Conservation (phyloP, 2,113 vertebrate genomes). For the Lagenorhynchus albirostris region DNA sequence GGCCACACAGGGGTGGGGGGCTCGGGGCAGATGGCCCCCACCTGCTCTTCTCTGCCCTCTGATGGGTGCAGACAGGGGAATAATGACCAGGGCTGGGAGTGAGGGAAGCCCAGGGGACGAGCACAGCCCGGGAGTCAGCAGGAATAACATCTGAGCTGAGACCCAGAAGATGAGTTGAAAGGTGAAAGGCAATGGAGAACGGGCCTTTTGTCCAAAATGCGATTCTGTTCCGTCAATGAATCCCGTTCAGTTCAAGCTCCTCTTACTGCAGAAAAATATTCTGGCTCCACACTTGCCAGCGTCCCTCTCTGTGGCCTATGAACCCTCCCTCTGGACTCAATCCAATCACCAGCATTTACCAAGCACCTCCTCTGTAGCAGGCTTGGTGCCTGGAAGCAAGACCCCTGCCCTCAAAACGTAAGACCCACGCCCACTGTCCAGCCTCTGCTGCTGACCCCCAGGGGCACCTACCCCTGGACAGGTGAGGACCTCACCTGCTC, state of each 20-base stretch:
- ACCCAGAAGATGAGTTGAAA: not conserved
- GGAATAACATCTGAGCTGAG: not conserved
- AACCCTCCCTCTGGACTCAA: not conserved
- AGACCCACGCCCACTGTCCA: not conserved
- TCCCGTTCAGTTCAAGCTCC: not conserved
- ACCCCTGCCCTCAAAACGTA: not conserved
- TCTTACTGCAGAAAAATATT: not conserved
- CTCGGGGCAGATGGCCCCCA: not conserved
- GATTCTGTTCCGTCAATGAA: not conserved
- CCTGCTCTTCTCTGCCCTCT: not conserved
- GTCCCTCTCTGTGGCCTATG: fast-evolving
- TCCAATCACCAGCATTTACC: fast-evolving
- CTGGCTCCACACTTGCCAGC: not conserved
- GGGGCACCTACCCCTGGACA: fast-evolving
- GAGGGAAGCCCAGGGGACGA: not conserved
- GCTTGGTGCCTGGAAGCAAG: not conserved
- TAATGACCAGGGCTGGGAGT: not conserved
- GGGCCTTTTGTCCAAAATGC: not conserved
- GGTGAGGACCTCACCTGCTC: not conserved
- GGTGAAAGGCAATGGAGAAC: fast-evolving
- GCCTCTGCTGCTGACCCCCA: not conserved
- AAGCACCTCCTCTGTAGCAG: not conserved
- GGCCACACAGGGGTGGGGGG: not conserved
- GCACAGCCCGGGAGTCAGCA: not conserved
- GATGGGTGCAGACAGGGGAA: not conserved